Base-by-base conservation (phyloP, 2,888 invertebrate genomes). In the Limnephilus rhombicus region DNA sequence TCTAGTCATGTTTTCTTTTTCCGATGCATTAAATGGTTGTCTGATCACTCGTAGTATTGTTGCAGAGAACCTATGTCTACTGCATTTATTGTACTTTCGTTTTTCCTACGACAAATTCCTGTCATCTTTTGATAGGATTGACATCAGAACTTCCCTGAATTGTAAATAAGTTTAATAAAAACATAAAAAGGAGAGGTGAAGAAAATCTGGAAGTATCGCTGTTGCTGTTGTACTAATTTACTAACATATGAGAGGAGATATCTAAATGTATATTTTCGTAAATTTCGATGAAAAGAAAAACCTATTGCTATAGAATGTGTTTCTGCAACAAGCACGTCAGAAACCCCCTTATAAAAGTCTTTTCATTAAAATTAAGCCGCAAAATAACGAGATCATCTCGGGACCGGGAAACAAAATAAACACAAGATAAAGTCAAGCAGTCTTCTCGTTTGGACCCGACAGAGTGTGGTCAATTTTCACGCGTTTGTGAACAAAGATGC, bases 381-480 rank as follows among this genome's bases (percentile, higher is more conserved):
- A n/a, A 68, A 68, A 68, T 68, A 68, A 68, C 68, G 68, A 68
- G 68, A 68, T 68, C n/a, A 68, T 68, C 68, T 24, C 68, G 24
- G 24, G 7, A 24, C 68, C 7, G 24, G 24, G 68, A 68, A 68
- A 68, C 24, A 68, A 24, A 68, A 68, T 68, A 68, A 68, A 68
- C 68, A 24, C 68, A 68, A 68, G n/a, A 68, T 24, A 68, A 68
- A 68, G 68, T 68, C 68, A n/a, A 68, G 68, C n/a, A 68, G 24
- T 68, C 68, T 68, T n/a, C 68, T 68, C n/a, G 24, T 68, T 68
- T 68, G 24, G 24, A n/a, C 68, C 68, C 68, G 68, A 68, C 68
- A 68, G 68, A 68, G 24, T 68, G 68, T 68, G 68, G 68, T 68
- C 68, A 49, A 87, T 87, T 87, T 87, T 87, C 49, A 31, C 87